A percentile compares a stretch with the other conserved stretches of the same genome.
phyloP scores from a whole-genome alignment of 1,140 invertebrate genomes.

The Hermatobates lingyangjiaoensis region DNA sequence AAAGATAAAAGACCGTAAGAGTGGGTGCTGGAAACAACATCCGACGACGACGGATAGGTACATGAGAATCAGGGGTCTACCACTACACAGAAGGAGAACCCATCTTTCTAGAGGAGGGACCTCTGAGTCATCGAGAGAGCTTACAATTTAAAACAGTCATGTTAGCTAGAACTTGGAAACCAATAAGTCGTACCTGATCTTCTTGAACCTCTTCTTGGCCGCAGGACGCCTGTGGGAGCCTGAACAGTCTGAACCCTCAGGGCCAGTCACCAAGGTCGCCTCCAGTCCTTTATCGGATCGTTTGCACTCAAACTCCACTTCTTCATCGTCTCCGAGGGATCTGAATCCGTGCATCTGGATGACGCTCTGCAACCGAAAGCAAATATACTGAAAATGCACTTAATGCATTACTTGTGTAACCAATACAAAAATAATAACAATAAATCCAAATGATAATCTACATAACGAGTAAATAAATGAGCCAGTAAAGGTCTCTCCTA shows the following conservation, averaged over 20 bases:
- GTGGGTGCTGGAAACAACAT: too few species aligned
- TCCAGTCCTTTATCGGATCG: conserved; percentile 66
- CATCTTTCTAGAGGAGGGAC: background rate
- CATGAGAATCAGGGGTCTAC: too few species aligned
- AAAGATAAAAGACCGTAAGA: too few species aligned
- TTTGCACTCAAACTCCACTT: conserved; percentile 70
- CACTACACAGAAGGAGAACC: background rate
- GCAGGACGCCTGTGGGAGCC: conserved; percentile 55
- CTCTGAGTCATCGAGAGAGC: background rate
- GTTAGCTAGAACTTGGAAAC: background rate
- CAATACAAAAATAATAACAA: too few species aligned
- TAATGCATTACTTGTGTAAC: too few species aligned
- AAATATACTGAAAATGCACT: too few species aligned
- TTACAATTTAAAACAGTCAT: background rate
- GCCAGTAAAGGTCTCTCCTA: too few species aligned
- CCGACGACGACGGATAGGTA: too few species aligned
- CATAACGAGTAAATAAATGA: too few species aligned
- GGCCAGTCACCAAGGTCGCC: conserved; percentile 61
- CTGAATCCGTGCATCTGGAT: conserved; percentile 75
- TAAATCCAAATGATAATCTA: too few species aligned
- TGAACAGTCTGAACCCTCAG: conserved; percentile 49
- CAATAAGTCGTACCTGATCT: conserved; percentile 52
- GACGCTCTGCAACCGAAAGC: conserved; percentile 46
- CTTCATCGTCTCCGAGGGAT: conserved; percentile 66
- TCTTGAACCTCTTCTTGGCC: conserved; percentile 58